A percentile compares a stretch with the other conserved stretches of the same genome.
Conservation (phyloP, 2,888 invertebrate genomes). For the Uloborus plumipes region DNA sequence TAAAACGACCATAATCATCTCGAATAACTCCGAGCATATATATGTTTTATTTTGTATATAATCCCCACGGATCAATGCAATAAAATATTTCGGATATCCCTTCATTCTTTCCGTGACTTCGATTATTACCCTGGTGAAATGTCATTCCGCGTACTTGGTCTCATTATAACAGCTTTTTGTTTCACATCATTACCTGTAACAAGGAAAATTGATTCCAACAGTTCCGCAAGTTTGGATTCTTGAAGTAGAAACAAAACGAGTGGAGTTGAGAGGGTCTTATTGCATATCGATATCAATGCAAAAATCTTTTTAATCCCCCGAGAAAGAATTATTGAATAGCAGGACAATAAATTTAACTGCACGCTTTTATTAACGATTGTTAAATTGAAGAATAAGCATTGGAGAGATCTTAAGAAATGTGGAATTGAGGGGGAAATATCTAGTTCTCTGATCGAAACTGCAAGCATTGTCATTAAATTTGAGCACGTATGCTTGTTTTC, state of each 20-base stretch:
- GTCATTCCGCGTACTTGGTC: conserved; percentile 17
- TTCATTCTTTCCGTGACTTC: conserved; percentile 28
- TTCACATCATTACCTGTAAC: conserved; percentile 44
- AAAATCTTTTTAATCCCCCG: too few relatives aligned
- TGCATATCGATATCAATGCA: conserved; percentile 19
- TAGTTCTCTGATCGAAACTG: too few relatives aligned
- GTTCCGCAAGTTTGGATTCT: conserved; percentile 52
- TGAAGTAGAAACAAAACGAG: conserved; percentile 30
- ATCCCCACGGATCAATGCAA: too few relatives aligned
- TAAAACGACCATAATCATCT: too few relatives aligned
- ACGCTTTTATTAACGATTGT: neutral
- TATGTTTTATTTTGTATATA: too few relatives aligned
- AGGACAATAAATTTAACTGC: too few relatives aligned
- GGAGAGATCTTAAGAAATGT: neutral
- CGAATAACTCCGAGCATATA: too few relatives aligned
- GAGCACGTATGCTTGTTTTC: too few relatives aligned
- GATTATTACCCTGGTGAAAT: conserved; percentile 33
- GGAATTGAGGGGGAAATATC: too few relatives aligned
- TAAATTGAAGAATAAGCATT: neutral
- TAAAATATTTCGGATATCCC: neutral
- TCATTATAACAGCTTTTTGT: conserved; percentile 42
- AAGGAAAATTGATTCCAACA: conserved; percentile 35
- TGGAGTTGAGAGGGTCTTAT: neutral
- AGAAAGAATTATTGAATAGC: too few relatives aligned
- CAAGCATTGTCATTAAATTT: too few relatives aligned